Evolutionary conservation across 2,113 vertebrate genomes (phyloP), one percentile per base, ranked within the genome.

Genomic region (Anguilla rostrata): DNA sequence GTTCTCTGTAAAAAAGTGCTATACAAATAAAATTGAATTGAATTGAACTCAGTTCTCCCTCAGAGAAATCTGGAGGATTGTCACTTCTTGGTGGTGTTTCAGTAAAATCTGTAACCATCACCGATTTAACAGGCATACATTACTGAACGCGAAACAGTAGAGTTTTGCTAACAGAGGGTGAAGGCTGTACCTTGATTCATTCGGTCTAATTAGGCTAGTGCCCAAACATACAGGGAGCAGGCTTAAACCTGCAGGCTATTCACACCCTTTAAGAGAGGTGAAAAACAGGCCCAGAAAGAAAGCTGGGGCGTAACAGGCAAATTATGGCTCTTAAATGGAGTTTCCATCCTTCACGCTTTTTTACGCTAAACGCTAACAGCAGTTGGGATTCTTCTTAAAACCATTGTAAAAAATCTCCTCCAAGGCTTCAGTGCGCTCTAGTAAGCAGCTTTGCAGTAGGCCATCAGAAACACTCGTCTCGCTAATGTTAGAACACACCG

Each of bases 401-500:
- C 18, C 56, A 40, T 26, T 8, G 20, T 34, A 41, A 57, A 49
- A 49, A 63, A 71, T 5, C 2, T n/a, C 57, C 8, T 41, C 16
- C 26, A 78, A 49, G 85, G 26, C 49, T 49, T 86, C 83, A 78
- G 79, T 89, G 88, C 41, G 87, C 34, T 53, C 66, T 20, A 39
- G n/a, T 20, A 40, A 78, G n/a, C 82, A 57, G 57, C 88, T 86
- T 85, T 88, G 88, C 29, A 78, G 26, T 82, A 26, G 79, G 53
- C 46, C 75, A 84, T 87, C 84, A 80, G 26, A n/a, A 71, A 80
- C 82, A 39, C 8, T 49, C 82, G 53, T 82, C 86, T 60, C 18
- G 78, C 78, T 81, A 81, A 63, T 75, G 56, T 85, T 80, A 87
- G 88, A 85, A 66, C 40, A 57, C 87, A 86, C 82, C 84, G 57